A percentile compares a stretch with the other conserved stretches of the same genome.
These are phyloP conservation scores for Salvator merianae DNA, from an alignment of 2,113 vertebrate species.

Conservation along the genomic window DNA sequence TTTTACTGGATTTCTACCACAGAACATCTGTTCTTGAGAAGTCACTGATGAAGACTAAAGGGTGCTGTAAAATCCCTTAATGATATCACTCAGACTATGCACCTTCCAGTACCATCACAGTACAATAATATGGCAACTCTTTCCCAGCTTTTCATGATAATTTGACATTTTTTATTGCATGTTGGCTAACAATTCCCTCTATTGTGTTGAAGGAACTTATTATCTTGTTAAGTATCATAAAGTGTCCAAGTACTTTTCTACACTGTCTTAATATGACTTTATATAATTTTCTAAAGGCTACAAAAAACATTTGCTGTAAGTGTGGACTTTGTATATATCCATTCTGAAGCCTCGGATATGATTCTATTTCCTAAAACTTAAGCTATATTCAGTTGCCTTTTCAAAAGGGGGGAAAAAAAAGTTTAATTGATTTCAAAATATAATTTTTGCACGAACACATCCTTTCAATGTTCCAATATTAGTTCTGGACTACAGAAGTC, in stretches of 20 bases:
- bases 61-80: background rate
- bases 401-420: conserved; percentile 20
- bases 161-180: conserved; percentile 8
- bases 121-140: background rate
- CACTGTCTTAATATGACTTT: background rate
- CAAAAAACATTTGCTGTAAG: background rate
- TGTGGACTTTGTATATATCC: background rate
- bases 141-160: background rate
- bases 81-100: background rate
- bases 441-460: background rate
- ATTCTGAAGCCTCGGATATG: conserved; percentile 27
- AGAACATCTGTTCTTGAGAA: background rate
- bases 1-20: too few relatives aligned
- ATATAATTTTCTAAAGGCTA: background rate
- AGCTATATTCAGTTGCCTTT: conserved; percentile 2
- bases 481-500: conserved; percentile 19
- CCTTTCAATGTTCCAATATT: background rate
- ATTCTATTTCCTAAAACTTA: conserved; percentile 30
- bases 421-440: conserved; percentile 26
- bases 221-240: conserved; percentile 7
- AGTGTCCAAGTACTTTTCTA: background rate
- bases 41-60: background rate
- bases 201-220: conserved; percentile 3
- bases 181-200: background rate
- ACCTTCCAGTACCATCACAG: background rate